A percentile compares a stretch with the other conserved stretches of the same genome.
Evolutionary conservation across 2,113 vertebrate species (phyloP).

Genomic region (Etheostoma cragini): DNA sequence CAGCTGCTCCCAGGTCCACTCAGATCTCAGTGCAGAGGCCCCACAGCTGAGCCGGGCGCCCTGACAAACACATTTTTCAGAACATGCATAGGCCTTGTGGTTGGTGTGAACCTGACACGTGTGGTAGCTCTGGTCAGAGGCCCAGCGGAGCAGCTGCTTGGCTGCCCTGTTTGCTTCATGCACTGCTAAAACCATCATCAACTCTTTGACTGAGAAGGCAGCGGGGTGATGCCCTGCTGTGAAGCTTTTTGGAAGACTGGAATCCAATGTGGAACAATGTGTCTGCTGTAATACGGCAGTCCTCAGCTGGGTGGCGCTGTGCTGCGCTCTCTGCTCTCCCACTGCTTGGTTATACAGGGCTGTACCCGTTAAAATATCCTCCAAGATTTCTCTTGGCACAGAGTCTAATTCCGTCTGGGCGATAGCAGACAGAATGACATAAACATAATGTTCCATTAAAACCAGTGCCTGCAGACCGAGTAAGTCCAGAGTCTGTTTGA

Average conservation of each 20-base stretch:
- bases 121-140: conserved; percentile 47
- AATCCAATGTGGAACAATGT: background rate
- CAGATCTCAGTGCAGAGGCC: background rate
- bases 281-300: conserved; percentile 37
- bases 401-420: conserved; percentile 49
- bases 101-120: conserved; percentile 1
- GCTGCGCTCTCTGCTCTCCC: conserved; percentile 57
- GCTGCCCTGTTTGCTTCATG: conserved; percentile 68
- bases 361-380: conserved; percentile 73
- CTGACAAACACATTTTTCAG: background rate
- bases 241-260: conserved; percentile 10
- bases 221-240: conserved; percentile 36
- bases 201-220: conserved; percentile 57
- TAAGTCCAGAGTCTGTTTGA: conserved; percentile 58
- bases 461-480: conserved; percentile 71
- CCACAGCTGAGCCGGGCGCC: background rate
- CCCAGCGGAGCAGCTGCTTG: conserved; percentile 66
- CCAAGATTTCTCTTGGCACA: conserved; percentile 69
- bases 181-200: conserved; percentile 69
- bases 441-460: conserved; percentile 74
- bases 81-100: rapidly evolving
- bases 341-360: conserved; percentile 76
- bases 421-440: conserved; percentile 55
- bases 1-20: conserved; percentile 58
- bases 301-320: conserved; percentile 36